Conservation (phyloP, 2,113 vertebrate species). For the Aldabrachelys gigantea region DNA sequence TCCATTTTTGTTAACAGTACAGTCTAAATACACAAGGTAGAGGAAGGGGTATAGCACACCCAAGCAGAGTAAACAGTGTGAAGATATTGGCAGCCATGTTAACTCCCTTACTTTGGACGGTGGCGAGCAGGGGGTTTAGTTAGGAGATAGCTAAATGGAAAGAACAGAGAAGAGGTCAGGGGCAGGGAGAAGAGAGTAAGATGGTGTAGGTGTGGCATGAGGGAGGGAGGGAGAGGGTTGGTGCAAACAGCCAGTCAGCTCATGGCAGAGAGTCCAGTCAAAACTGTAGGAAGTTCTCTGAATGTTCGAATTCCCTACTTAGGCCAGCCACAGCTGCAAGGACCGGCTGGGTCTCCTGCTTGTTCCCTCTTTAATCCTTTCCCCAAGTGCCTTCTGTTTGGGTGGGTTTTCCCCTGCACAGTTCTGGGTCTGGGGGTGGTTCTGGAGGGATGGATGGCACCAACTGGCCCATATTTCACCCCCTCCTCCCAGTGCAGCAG, state of each 20-base stretch:
- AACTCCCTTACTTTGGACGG: neutral
- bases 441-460: neutral
- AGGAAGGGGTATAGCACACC: neutral
- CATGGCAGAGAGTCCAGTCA: neutral
- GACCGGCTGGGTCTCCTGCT: neutral
- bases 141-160: neutral
- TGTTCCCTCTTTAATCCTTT: neutral
- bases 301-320: neutral
- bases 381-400: neutral
- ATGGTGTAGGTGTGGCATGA: neutral
- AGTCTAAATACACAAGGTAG: neutral
- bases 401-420: neutral
- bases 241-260: neutral
- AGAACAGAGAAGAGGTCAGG: neutral
- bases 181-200: neutral
- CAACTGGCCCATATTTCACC: neutral
- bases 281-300: neutral
- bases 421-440: neutral
- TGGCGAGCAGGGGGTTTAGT: neutral
- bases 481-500: neutral
- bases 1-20: neutral
- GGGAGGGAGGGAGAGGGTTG: neutral
- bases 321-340: neutral
- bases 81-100: neutral
- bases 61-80: neutral